These are phyloP conservation scores for Seriola quinqueradiata DNA, from an alignment of 2,113 vertebrate species.

Conservation along the genomic window DNA sequence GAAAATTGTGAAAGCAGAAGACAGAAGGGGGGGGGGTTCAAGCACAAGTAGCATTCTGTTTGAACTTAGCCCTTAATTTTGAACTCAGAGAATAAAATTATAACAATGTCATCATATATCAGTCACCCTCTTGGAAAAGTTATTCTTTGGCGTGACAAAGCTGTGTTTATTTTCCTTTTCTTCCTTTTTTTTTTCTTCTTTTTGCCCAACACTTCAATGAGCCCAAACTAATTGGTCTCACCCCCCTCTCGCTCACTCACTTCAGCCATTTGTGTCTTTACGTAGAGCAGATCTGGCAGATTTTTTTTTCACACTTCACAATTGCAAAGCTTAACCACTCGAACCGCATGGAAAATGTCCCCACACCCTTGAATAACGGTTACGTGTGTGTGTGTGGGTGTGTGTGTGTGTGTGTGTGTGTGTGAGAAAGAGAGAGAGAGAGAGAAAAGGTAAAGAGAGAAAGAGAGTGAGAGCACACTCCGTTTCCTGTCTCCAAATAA, in stretches of 20 bases:
- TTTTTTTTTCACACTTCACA: slow-evolving; percentile 58
- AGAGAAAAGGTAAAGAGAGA: slow-evolving; percentile 39
- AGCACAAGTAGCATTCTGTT: slow-evolving; percentile 49
- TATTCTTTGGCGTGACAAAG: slow-evolving; percentile 26
- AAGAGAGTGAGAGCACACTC: slow-evolving; percentile 63
- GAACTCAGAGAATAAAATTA: slow-evolving; percentile 31
- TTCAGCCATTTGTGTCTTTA: slow-evolving; percentile 52
- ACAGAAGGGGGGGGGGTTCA: slow-evolving; percentile 21
- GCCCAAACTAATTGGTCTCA: slow-evolving; percentile 54
- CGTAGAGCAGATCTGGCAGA: slow-evolving; percentile 42
- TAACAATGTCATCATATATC: slow-evolving; percentile 33
- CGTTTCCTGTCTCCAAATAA: slow-evolving; percentile 76
- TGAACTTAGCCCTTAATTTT: slow-evolving; percentile 54
- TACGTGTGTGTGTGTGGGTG: slow-evolving; percentile 28
- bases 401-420: slow-evolving; percentile 25
- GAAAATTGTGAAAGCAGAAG: slow-evolving; percentile 61
- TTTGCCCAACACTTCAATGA: slow-evolving; percentile 30
- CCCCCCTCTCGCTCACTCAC: slow-evolving; percentile 6
- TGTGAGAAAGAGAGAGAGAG: slow-evolving; percentile 3
- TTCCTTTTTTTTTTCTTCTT: neutral
- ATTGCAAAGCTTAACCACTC: slow-evolving; percentile 66
- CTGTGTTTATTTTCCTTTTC: neutral
- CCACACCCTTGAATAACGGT: slow-evolving; percentile 74
- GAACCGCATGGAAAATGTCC: slow-evolving; percentile 76
- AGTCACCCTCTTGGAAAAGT: slow-evolving; percentile 22